Conservation (phyloP, 2,888 invertebrate species). For the Spodoptera picta region DNA sequence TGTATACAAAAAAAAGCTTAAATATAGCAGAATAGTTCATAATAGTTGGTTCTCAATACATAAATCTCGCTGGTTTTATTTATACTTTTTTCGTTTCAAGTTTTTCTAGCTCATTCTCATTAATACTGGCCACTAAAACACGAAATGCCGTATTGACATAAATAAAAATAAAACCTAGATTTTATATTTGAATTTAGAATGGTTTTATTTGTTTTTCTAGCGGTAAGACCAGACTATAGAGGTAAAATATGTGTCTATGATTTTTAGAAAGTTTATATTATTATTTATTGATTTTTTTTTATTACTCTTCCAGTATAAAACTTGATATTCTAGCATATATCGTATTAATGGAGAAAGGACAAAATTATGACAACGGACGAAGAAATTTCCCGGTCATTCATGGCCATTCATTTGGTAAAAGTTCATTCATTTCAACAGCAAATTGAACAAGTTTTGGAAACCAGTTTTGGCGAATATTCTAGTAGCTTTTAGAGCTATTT, state of each 20-base stretch:
- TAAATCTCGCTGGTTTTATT: no score
- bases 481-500: neutral
- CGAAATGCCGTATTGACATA: neutral
- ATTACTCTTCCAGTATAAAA: slow-evolving; percentile 3
- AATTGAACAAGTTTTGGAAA: slow-evolving; percentile 6
- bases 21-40: no score
- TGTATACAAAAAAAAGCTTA: no score
- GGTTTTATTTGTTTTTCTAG: neutral
- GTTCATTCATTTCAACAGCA: slow-evolving; percentile 33
- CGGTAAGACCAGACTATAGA: neutral
- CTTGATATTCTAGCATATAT: slow-evolving; percentile 12
- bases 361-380: slow-evolving; percentile 4
- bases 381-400: slow-evolving; percentile 18
- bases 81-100: no score
- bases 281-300: neutral
- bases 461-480: slow-evolving; percentile 4
- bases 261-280: slow-evolving; percentile 3
- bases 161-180: neutral
- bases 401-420: slow-evolving; percentile 18
- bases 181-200: neutral
- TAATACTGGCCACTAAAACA: no score
- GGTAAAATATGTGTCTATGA: neutral
- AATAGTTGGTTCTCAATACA: no score
- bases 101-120: no score
- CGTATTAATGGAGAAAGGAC: slow-evolving; percentile 11